phyloP scores from a whole-genome alignment of 2,113 vertebrate species.

The Electrona antarctica region DNA sequence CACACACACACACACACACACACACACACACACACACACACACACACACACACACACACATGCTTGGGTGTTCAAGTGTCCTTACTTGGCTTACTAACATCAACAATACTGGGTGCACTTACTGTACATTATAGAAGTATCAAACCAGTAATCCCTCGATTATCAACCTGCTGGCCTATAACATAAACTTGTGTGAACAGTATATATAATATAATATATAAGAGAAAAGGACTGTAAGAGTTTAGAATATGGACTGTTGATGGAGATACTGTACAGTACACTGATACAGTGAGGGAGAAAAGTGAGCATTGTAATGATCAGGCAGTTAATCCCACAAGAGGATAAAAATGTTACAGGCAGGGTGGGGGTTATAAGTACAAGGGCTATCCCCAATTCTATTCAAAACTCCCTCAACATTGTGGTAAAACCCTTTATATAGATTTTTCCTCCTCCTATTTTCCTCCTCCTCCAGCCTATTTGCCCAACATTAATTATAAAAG shows the following conservation, averaged over 20 bases:
- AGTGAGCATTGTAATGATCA: slow-evolving; percentile 27
- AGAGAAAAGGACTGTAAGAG: neutral
- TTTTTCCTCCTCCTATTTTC: neutral
- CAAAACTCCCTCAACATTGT: slow-evolving; percentile 24
- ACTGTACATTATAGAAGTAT: no score
- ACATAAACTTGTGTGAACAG: no score
- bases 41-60: no score
- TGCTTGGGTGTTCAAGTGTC: no score
- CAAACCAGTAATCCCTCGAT: neutral
- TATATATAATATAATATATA: no score
- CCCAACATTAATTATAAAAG: slow-evolving; percentile 34
- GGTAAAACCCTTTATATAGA: slow-evolving; percentile 24
- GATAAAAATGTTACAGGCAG: slow-evolving; percentile 52
- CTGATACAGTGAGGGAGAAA: neutral
- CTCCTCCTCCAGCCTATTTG: slow-evolving; percentile 6
- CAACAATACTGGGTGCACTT: no score
- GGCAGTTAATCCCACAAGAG: slow-evolving; percentile 38
- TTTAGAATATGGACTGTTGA: slow-evolving; percentile 10
- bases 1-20: neutral
- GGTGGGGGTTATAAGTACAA: slow-evolving; percentile 35
- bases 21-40: no score
- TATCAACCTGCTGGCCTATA: neutral
- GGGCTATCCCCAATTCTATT: slow-evolving; percentile 40
- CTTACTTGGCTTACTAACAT: no score
- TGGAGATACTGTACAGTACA: neutral